These are phyloP conservation scores for Ianthella basta DNA, from an alignment of 37 sponge, comb jelly and placozoan species.

Conservation along the genomic window DNA sequence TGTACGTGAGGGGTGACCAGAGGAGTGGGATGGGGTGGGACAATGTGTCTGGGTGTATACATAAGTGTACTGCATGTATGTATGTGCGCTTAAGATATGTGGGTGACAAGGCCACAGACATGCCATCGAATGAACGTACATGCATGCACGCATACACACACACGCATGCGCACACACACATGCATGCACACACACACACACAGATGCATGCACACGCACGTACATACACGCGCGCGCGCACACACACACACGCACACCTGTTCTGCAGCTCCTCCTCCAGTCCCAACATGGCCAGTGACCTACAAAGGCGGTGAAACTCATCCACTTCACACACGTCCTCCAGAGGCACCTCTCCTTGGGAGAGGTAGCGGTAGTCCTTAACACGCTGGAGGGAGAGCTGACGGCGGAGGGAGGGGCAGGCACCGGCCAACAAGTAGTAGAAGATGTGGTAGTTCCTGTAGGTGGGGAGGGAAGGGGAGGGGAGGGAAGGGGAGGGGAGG, in stretches of 20 bases:
- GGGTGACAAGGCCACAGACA: too few relatives aligned
- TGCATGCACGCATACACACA: not conserved
- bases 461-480: not conserved
- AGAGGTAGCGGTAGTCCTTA: slow-evolving; percentile 77
- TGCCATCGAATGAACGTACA: not conserved
- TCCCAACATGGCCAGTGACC: slow-evolving; percentile 77
- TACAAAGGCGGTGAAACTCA: slow-evolving; percentile 65
- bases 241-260: slow-evolving; percentile 54
- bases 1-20: too few relatives aligned
- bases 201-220: too few relatives aligned
- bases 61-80: too few relatives aligned
- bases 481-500: not conserved
- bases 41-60: too few relatives aligned
- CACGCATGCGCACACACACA: not conserved
- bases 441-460: slow-evolving; percentile 97
- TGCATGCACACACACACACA: not conserved
- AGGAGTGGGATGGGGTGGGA: too few relatives aligned
- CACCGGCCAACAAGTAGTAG: slow-evolving; percentile 94
- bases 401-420: slow-evolving; percentile 52
- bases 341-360: slow-evolving; percentile 31
- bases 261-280: slow-evolving; percentile 69
- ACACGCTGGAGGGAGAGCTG: slow-evolving; percentile 50
- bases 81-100: too few relatives aligned
- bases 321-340: slow-evolving; percentile 35
- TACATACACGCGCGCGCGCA: not conserved